Evolutionary conservation across 2,797 vertebrate genomes (phyloP), one percentile per base, ranked within the genome.

Genomic region (Discoglossus pictus): DNA sequence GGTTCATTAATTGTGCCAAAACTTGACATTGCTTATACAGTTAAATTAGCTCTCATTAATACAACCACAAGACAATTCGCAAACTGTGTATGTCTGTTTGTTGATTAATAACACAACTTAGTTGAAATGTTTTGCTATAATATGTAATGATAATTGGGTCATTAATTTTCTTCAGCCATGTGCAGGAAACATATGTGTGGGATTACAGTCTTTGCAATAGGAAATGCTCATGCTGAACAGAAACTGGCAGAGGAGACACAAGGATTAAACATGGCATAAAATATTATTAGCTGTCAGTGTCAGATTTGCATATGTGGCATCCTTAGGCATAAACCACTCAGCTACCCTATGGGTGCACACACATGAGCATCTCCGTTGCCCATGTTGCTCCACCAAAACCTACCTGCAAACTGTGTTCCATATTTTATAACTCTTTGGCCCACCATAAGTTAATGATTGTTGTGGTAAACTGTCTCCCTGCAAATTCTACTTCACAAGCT

Each of bases 151-250:
- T 70, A 62, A 63, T 62, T 63, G 23, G 18, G 34, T 35, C 43
- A 56, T 70, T 68, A 60, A 68, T 43, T 58, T 5, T 61, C 53
- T 25, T 25, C 20, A 61, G 31, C 38, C 46, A 38, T 60, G 46
- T 61, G 46, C 56, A 51, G 34, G 42, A 12, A 44, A 61, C 61
- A 53, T 68, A 61, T 68, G 56, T 68, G 65, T 68, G 65, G 56
- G 47, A 40, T 68, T 61, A 68, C 54, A 61, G 54, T 68, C 25
- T 61, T 44, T 52, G 40, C 36, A 31, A 61, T 61, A 36, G 39
- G 18, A 35, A 40, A 68, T 52, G 36, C 38, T 61, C 53, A 53
- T 68, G 65, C 20, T 68, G 27, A 61, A 34, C 65, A 68, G 56
- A 48, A 68, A 61, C 20, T 43, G 34, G n/a, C 13, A 4, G 47